phyloP scores from a whole-genome alignment of 2,888 invertebrate species.

The Mimas tiliae region DNA sequence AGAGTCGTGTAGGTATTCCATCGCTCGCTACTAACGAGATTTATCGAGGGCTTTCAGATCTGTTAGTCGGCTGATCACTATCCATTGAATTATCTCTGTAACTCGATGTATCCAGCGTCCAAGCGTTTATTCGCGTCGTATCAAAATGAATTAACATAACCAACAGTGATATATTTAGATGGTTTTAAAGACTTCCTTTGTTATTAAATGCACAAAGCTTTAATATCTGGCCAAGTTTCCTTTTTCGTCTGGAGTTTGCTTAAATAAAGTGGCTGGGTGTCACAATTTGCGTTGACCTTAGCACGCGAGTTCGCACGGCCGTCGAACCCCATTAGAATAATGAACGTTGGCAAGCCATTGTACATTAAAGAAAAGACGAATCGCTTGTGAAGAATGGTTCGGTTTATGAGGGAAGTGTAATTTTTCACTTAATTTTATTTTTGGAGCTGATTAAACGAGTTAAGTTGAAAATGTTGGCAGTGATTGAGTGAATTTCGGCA shows the following conservation, averaged over 20 bases:
- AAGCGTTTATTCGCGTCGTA: neutral
- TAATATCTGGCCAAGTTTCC: constrained; percentile 12
- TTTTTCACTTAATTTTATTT: constrained; percentile 19
- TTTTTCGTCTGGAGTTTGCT: constrained; percentile 21
- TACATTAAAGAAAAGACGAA: constrained; percentile 26
- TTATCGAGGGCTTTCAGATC: constrained; percentile 5
- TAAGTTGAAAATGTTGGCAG: neutral
- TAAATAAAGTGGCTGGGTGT: constrained; percentile 29
- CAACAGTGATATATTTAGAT: constrained; percentile 6
- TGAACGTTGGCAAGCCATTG: constrained; percentile 36
- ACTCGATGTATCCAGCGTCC: neutral
- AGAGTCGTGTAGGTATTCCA: neutral
- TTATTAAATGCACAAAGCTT: constrained; percentile 12
- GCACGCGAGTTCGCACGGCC: constrained; percentile 48
- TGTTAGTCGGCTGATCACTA: constrained; percentile 7
- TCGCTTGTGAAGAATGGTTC: constrained; percentile 1
- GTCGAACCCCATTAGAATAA: constrained; percentile 50
- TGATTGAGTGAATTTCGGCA: constrained; percentile 13
- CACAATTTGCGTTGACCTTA: constrained; percentile 62
- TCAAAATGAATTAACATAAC: neutral
- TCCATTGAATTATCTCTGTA: constrained; percentile 15
- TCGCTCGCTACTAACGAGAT: constrained; percentile 15
- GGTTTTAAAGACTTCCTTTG: constrained; percentile 9
- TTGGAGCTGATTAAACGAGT: neutral
- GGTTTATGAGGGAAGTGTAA: constrained; percentile 17